phyloP scores from a whole-genome alignment of 2,888 invertebrate species.

The Eucriotettix oculatus region DNA sequence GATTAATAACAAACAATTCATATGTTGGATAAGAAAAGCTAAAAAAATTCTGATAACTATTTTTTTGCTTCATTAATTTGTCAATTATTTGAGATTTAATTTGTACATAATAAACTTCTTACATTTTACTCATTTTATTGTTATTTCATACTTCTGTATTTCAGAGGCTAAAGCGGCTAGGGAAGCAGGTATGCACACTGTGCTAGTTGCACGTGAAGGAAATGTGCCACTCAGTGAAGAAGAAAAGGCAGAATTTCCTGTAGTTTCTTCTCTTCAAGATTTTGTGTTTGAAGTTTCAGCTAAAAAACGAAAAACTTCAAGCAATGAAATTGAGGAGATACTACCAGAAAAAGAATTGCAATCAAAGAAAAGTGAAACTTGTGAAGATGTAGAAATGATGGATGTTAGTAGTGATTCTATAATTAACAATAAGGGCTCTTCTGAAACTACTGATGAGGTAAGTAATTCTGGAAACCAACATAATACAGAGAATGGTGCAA shows the following conservation, averaged over 20 bases:
- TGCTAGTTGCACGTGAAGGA: constrained; percentile 61
- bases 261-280: constrained; percentile 44
- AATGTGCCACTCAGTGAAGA: constrained; percentile 52
- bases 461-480: not conserved
- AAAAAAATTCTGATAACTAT: not conserved
- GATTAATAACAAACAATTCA: too few species aligned
- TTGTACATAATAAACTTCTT: not conserved
- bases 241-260: constrained; percentile 33
- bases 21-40: not conserved
- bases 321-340: constrained; percentile 10
- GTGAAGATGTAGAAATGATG: constrained; percentile 15
- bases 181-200: constrained; percentile 48
- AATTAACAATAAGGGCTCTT: not conserved
- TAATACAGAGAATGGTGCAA: not conserved
- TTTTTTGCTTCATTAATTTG: not conserved
- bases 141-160: constrained; percentile 14
- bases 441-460: not conserved
- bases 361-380: constrained; percentile 7
- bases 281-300: constrained; percentile 24
- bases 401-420: constrained; percentile 13
- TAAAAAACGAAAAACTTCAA: constrained; percentile 23
- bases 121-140: not conserved
- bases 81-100: not conserved
- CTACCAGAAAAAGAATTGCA: not conserved
- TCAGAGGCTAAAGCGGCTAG: constrained; percentile 74